phyloP scores from a whole-genome alignment of 2,797 vertebrate genomes.

The Dromococcyx pavoninus region DNA sequence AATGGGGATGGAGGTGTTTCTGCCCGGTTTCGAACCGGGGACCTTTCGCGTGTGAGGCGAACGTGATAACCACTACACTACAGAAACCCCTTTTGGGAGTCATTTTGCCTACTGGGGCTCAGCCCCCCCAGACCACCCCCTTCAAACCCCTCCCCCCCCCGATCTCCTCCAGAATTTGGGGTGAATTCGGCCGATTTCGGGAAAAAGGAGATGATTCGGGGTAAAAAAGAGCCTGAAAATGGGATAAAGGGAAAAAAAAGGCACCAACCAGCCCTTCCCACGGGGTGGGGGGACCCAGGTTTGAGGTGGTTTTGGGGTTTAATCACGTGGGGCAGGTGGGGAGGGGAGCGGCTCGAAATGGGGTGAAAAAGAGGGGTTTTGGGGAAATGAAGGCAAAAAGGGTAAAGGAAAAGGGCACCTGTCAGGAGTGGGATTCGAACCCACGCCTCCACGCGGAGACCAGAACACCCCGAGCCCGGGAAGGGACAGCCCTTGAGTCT shows the following conservation, averaged over 20 bases:
- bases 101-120: no score
- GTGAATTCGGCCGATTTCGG: neutral
- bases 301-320: accelerated
- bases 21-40: neutral
- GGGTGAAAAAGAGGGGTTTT: no score
- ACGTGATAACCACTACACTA: conserved; percentile 21
- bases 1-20: no score
- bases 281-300: neutral
- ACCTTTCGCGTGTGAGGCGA: neutral
- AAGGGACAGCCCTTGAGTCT: neutral
- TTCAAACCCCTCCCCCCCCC: no score
- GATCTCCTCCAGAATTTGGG: no score
- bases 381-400: no score
- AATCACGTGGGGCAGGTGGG: no score
- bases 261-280: no score
- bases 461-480: neutral
- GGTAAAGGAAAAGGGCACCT: no score
- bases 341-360: no score
- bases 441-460: conserved; percentile 40
- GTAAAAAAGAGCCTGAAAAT: neutral
- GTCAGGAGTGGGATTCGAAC: conserved; percentile 61
- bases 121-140: no score
- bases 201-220: accelerated
- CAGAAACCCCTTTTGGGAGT: neutral
- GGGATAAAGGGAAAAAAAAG: no score